Evolutionary conservation across 2,888 invertebrate genomes (phyloP).

Genomic region (Dexiosoma caninum): DNA sequence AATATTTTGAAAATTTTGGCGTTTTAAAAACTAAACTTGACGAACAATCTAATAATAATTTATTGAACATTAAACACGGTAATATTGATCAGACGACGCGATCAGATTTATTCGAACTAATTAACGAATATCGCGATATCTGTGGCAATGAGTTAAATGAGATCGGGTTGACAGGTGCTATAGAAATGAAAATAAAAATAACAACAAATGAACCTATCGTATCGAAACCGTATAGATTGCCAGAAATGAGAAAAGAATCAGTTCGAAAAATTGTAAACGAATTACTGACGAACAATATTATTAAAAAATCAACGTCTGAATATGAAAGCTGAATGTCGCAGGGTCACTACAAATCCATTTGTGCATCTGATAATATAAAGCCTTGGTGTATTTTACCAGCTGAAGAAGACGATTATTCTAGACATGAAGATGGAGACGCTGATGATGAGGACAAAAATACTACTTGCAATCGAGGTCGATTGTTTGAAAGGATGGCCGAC

Average conservation of each 20-base stretch:
- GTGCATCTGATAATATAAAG: constrained; percentile 62
- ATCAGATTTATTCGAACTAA: constrained; percentile 5
- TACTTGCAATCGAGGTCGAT: constrained; percentile 12
- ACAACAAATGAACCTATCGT: constrained; percentile 23
- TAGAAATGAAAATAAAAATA: constrained; percentile 53
- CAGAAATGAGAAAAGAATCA: constrained; percentile 41
- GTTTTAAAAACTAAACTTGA: no score
- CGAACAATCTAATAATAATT: no score
- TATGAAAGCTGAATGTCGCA: constrained; percentile 62
- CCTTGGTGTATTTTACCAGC: constrained; percentile 54
- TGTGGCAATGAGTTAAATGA: constrained; percentile 35
- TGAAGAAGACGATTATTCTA: background rate
- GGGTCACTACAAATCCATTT: constrained; percentile 62
- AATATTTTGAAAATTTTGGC: background rate
- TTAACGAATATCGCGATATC: constrained; percentile 31
- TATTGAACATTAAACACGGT: no score
- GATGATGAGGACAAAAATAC: background rate
- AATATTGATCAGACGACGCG: background rate
- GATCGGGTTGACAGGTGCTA: constrained; percentile 40
- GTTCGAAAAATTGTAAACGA: constrained; percentile 48
- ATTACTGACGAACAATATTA: constrained; percentile 50
- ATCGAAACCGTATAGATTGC: constrained; percentile 50
- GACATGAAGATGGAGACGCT: background rate
- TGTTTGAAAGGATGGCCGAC: constrained; percentile 7
- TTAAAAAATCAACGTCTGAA: constrained; percentile 46